Evolutionary conservation across 2,888 invertebrate genomes (phyloP).

Genomic region (Troides oblongomaculatus): DNA sequence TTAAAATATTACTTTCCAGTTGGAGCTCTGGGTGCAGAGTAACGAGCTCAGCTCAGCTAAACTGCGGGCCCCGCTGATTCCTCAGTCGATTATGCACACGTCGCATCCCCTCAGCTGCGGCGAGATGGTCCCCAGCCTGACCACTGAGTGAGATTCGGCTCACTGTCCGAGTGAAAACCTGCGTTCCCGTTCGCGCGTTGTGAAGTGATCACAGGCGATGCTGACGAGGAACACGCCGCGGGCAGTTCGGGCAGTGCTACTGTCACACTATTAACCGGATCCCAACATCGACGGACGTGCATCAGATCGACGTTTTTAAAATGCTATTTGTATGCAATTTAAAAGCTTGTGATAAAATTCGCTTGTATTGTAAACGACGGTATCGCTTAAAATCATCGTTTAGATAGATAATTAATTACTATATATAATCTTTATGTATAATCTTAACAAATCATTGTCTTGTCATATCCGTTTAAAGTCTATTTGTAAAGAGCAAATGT

Average conservation of each 20-base stretch:
- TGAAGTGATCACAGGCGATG: constrained; percentile 39
- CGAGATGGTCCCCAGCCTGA: constrained; percentile 51
- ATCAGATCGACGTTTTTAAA: constrained; percentile 3
- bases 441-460: constrained; percentile 2
- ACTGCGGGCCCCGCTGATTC: constrained; percentile 51
- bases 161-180: constrained; percentile 55
- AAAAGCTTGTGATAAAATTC: constrained; percentile 25
- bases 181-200: constrained; percentile 44
- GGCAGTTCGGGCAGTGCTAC: constrained; percentile 31
- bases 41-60: constrained; percentile 74
- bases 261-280: constrained; percentile 12
- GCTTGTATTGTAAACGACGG: constrained; percentile 7
- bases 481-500: not conserved
- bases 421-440: constrained; percentile 10
- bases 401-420: constrained; percentile 18
- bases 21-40: constrained; percentile 76
- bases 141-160: constrained; percentile 54
- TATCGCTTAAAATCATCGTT: constrained; percentile 18
- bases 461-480: not conserved
- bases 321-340: constrained; percentile 15
- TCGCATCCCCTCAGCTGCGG: constrained; percentile 57
- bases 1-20: constrained; percentile 48
- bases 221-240: constrained; percentile 41
- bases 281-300: constrained; percentile 14
- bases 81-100: constrained; percentile 43